Percentiles rank a stretch among this genome's conserved stretches.
Conservation (phyloP, 1,140 invertebrate genomes). For the Liolophura sinensis region DNA sequence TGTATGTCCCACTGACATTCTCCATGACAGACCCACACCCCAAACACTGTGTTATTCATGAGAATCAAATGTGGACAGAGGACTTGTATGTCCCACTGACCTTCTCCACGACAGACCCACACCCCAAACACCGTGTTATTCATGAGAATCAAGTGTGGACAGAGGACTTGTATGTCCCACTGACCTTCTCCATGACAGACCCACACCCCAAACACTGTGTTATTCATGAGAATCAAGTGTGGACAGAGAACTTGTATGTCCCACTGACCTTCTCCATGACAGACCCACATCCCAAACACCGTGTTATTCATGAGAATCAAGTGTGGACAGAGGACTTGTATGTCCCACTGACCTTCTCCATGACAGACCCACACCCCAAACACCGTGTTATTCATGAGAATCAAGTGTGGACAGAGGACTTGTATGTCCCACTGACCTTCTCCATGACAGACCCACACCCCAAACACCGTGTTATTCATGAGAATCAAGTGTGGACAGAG, state of each 20-base stretch:
- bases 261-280: conserved; percentile 92
- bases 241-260: not conserved
- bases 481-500: too few species aligned
- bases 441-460: conserved; percentile 96
- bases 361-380: conserved; percentile 97
- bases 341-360: conserved; percentile 79
- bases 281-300: conserved; percentile 89
- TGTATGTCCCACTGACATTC: conserved; percentile 73
- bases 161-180: conserved; percentile 31
- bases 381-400: conserved; percentile 81
- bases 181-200: conserved; percentile 95
- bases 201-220: conserved; percentile 87
- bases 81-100: conserved; percentile 61
- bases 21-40: conserved; percentile 96
- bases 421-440: conserved; percentile 73
- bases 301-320: conserved; percentile 86
- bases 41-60: conserved; percentile 83
- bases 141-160: too few species aligned
- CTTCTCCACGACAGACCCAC: conserved; percentile 98
- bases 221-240: too few species aligned
- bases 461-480: conserved; percentile 83
- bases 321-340: not conserved
- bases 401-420: not conserved
- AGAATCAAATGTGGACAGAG: too few species aligned
- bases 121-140: conserved; percentile 81